Evolutionary conservation across 2,113 vertebrate species (phyloP).

Genomic region (Trochalopteron elliotii): DNA sequence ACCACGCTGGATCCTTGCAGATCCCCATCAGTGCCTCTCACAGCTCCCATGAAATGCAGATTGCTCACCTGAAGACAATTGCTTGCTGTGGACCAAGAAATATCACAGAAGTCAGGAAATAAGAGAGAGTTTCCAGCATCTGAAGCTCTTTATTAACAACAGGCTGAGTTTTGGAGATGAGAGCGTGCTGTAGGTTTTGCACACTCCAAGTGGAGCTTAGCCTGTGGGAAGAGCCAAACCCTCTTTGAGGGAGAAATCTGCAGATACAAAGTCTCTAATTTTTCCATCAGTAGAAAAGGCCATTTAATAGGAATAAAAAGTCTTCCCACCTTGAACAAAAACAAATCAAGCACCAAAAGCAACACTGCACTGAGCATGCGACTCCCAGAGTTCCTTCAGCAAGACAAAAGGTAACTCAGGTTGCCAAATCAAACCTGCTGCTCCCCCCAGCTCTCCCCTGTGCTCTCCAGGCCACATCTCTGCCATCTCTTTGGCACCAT

Average conservation of each 20-base stretch:
- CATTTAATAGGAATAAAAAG: background rate
- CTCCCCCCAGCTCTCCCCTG: background rate
- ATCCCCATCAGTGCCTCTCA: background rate
- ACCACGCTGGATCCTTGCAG: background rate
- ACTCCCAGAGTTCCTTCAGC: background rate
- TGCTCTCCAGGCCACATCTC: background rate
- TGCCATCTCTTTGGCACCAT: background rate
- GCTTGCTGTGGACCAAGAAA: background rate
- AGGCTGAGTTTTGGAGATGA: background rate
- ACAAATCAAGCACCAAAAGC: background rate
- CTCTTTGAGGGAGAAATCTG: background rate
- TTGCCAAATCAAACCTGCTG: background rate
- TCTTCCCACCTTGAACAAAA: background rate
- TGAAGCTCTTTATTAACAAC: background rate
- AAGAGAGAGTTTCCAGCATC: background rate
- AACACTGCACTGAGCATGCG: background rate
- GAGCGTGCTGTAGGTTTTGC: accelerated
- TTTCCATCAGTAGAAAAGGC: background rate
- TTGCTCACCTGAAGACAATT: background rate
- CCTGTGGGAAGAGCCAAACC: background rate
- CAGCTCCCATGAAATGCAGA: background rate
- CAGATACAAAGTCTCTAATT: background rate
- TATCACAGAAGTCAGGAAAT: background rate
- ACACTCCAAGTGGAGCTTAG: background rate
- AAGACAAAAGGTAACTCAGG: background rate